Base-by-base conservation (phyloP, 2,888 invertebrate genomes). In the Leucania comma region DNA sequence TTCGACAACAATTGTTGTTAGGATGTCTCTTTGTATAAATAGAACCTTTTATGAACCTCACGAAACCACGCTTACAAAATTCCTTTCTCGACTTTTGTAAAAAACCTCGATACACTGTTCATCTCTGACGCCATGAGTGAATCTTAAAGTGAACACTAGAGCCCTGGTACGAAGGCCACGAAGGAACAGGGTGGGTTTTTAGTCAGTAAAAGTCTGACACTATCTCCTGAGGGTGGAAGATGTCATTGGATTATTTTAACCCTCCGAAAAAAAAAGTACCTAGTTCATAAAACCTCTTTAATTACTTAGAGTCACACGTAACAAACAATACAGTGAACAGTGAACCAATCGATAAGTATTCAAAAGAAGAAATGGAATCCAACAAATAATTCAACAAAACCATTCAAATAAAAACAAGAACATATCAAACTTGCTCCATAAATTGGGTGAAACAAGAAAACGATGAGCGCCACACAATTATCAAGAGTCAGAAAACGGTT, bases 391-490 rank as follows among this genome's bases (percentile, higher is more conserved):
- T 61, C 20, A 50, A 29, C 48, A 56, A 32, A 29, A 32, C 14
- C 17, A 56, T 42, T 10, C 17, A 38, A 67, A 80, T 66, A 70
- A 70, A 80, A 71, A 59, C 46, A 50, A 26, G 22, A 20, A 0
- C 29, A 57, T 38, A 76, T 71, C 60, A 72, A 77, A 74, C 53
- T 79, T 70, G n/a, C 10, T 32, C 22, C 70, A 79, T 80, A 81
- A 84, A 82, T 75, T 71, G 61, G n/a, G 8, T 20, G 22, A 48
- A 69, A 78, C 66, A 72, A 68, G 72, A 66, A 72, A 72, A 72
- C 67, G 72, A 82, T 75, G 78, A 76, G 65, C 51, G 35, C 56
- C 53, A 26, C 63, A 84, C 81, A 87, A 86, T 88, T 83, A 86
- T 84, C 80, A 81, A 62, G 75, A 86, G 77, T 81, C 83, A 66